Conservation (phyloP, 1,140 invertebrate species). For the Drosophila sturtevanti region DNA sequence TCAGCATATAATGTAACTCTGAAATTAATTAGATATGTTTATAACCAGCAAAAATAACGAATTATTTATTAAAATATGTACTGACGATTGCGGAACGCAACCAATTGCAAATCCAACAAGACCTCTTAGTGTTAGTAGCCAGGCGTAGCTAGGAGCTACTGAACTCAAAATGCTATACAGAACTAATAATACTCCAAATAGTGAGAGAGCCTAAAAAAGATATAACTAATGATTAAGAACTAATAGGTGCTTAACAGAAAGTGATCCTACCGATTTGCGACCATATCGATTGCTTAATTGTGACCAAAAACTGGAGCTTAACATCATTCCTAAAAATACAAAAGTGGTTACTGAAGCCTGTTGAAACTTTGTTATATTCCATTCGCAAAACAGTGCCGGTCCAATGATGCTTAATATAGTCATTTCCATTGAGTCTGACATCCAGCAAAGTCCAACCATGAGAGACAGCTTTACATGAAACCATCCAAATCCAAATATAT, state of each 20-base stretch:
- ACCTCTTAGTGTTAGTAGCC: conserved; percentile 94
- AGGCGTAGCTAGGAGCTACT: conserved; percentile 94
- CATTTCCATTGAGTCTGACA: conserved; percentile 99
- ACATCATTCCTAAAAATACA: conserved; percentile 98
- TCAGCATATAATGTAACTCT: conserved; percentile 98
- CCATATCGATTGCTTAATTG: conserved; percentile 97
- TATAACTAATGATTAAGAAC: neutral
- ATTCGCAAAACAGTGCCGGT: conserved; percentile 96
- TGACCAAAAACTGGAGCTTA: conserved; percentile 97
- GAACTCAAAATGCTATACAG: conserved; percentile 96
- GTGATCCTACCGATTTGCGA: conserved; percentile 88
- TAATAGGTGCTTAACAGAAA: neutral
- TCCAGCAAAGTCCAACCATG: conserved; percentile 95
- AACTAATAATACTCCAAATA: conserved; percentile 94
- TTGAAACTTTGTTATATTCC: conserved; percentile 93
- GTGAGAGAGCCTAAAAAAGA: conserved; percentile 50
- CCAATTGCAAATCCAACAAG: conserved; percentile 98
- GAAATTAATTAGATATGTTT: conserved; percentile 26
- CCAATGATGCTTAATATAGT: conserved; percentile 97
- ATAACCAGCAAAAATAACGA: neutral
- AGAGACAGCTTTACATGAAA: conserved; percentile 96
- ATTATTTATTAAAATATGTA: conserved; percentile 61
- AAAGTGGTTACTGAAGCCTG: conserved; percentile 88
- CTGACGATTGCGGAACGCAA: conserved; percentile 96
- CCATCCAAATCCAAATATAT: conserved; percentile 96